A percentile compares a stretch with the other conserved stretches of the same genome.
phyloP scores from a whole-genome alignment of 1,140 invertebrate species.

The Calliopsis andreniformis region DNA sequence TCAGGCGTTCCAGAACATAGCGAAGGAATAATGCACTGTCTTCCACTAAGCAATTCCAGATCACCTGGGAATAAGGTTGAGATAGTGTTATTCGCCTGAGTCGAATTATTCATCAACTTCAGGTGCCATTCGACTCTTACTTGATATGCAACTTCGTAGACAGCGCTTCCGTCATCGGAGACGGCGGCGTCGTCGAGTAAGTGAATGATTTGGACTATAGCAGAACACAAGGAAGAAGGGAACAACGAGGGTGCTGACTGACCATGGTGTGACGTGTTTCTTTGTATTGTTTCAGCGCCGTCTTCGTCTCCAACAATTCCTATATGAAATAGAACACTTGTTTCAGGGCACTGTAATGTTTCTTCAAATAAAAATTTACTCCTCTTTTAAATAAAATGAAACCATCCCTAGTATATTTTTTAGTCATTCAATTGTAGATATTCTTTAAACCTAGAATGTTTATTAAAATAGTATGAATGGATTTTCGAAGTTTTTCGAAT shows the following conservation, averaged over 20 bases:
- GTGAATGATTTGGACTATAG: constrained; percentile 96
- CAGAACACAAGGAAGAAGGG: constrained; percentile 97
- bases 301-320: constrained; percentile 84
- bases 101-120: background rate
- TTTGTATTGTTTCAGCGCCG: constrained; percentile 85
- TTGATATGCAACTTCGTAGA: constrained; percentile 95
- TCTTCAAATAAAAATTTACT: no score
- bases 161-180: constrained; percentile 94
- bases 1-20: constrained; percentile 97
- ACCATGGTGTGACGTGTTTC: constrained; percentile 89
- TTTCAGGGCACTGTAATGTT: no score
- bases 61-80: constrained; percentile 85
- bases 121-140: constrained; percentile 74
- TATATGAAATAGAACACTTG: constrained; percentile 36
- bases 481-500: no score
- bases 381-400: no score
- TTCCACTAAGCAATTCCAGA: constrained; percentile 98
- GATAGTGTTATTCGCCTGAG: constrained; percentile 2
- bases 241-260: constrained; percentile 97
- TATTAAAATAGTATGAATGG: no score
- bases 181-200: constrained; percentile 98
- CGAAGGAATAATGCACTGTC: constrained; percentile 97
- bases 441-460: no score
- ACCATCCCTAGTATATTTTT: no score
- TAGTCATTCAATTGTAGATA: no score